Evolutionary conservation across 2,888 invertebrate species (phyloP), one percentile per base, ranked within the genome.

Genomic region (Melanophora roralis): DNA sequence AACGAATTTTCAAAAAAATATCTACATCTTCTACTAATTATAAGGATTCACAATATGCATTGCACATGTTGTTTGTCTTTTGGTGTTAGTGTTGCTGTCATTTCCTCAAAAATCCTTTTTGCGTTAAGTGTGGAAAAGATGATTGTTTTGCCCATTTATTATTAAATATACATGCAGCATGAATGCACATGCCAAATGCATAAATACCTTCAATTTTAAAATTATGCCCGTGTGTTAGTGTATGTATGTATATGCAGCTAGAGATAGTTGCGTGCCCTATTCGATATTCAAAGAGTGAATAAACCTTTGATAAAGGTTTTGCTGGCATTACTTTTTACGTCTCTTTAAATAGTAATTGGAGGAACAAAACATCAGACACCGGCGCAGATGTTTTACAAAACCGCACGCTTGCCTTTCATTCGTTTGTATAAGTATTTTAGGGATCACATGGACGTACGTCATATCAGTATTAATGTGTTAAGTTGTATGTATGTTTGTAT

Each of bases 331-430:
- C 27, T 40, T 45, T 60, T 71, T 73, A 67, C 49, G 32, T 76
- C 55, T 62, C 53, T 76, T 68, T 55, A 45, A 67, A 68, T 62
- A 53, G 36, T 45, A 19, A 53, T 45, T 64, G 34, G 27, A 16
- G 51, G 55, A n/a, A n/a, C n/a, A 23, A 51, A 27, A 67, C 36
- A 72, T 62, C 75, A 71, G 72, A 72, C 67, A 81, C 81, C 81
- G 81, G 78, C 62, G 81, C 81, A 81, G 81, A 81, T 81, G 81
- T 81, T 78, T 65, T 47, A 75, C 34, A 16, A 78, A 81, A 78
- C 81, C 81, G 76, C 81, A 81, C 78, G 81, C 81, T 78, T 81
- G 62, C 78, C 49, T 72, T 76, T n/a, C n/a, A n/a, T n/a, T n/a
- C n/a, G n/a, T n/a, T 77, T 64, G 68, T 79, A 38, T 51, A 27